phyloP scores from a whole-genome alignment of 2,888 invertebrate species.

The Ornithoptera priamus region DNA sequence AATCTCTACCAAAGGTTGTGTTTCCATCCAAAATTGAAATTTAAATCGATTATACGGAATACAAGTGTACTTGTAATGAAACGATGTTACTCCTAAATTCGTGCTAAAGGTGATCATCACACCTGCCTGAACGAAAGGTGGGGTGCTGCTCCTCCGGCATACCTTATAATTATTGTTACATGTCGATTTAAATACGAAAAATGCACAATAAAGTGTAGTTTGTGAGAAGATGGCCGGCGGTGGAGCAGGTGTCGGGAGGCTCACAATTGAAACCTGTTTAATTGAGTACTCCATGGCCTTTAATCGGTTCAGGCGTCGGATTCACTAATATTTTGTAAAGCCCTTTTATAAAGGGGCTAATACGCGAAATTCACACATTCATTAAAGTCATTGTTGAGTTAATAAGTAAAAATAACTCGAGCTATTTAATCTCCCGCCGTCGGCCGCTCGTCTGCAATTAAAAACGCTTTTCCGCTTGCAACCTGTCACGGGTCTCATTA shows the following conservation, averaged over 20 bases:
- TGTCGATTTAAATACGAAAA: constrained; percentile 22
- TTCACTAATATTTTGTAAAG: constrained; percentile 27
- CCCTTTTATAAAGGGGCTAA: constrained; percentile 19
- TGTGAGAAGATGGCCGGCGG: constrained; percentile 12
- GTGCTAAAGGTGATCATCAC: constrained; percentile 22
- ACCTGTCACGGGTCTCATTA: constrained; percentile 9
- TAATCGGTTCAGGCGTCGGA: constrained; percentile 8
- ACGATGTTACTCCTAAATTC: constrained; percentile 5
- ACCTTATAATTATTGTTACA: constrained; percentile 25
- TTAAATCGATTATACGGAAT: too few species aligned
- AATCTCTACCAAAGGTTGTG: too few species aligned
- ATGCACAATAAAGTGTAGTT: constrained; percentile 24
- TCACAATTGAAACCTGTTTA: constrained; percentile 24
- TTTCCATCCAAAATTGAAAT: too few species aligned
- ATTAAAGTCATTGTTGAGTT: constrained; percentile 19
- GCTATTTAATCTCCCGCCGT: constrained; percentile 20
- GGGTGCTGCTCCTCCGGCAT: constrained; percentile 4
- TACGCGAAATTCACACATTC: constrained; percentile 27
- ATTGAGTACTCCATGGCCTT: constrained; percentile 21
- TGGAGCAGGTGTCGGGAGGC: constrained; percentile 25
- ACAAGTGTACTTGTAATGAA: too few species aligned
- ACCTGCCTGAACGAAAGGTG: constrained; percentile 27
- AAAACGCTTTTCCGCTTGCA: constrained; percentile 11
- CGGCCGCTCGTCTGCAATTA: constrained; percentile 10
- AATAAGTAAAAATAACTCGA: constrained; percentile 22